phyloP scores from a whole-genome alignment of 37 sponge, comb jelly and placozoan genomes.

The Halisarca cf. caerulea region DNA sequence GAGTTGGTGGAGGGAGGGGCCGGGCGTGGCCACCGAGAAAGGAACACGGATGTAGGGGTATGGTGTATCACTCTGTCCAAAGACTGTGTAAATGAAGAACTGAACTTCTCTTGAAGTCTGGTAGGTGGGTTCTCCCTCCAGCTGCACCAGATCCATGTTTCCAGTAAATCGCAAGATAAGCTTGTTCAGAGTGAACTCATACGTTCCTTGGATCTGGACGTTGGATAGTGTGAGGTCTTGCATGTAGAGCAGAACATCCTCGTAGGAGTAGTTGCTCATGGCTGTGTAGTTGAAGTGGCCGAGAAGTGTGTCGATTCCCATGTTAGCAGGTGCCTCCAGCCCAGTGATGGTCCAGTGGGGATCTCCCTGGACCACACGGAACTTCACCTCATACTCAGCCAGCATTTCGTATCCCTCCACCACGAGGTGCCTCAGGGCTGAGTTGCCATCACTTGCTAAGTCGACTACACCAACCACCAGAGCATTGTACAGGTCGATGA shows the following conservation, averaged over 20 bases:
- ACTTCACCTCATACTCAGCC: neutral
- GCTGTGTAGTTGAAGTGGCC: neutral
- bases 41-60: neutral
- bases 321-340: neutral
- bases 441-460: neutral
- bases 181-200: neutral
- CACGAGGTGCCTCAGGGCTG: neutral
- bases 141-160: neutral
- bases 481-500: slow-evolving; percentile 1
- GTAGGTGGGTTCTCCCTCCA: neutral
- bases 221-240: neutral
- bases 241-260: neutral
- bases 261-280: neutral
- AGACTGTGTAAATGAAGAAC: neutral
- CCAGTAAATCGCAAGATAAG: neutral
- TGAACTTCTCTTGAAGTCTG: neutral
- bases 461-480: neutral
- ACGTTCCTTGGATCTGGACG: neutral
- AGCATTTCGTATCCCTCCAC: neutral
- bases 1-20: slow-evolving; percentile 12
- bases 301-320: neutral
- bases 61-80: neutral
- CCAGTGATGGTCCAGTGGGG: neutral
- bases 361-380: neutral
- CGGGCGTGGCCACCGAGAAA: neutral